Percentiles rank a stretch among this genome's conserved stretches.
Conservation (phyloP, 2,113 vertebrate species). For the Chloropsis cyanopogon region DNA sequence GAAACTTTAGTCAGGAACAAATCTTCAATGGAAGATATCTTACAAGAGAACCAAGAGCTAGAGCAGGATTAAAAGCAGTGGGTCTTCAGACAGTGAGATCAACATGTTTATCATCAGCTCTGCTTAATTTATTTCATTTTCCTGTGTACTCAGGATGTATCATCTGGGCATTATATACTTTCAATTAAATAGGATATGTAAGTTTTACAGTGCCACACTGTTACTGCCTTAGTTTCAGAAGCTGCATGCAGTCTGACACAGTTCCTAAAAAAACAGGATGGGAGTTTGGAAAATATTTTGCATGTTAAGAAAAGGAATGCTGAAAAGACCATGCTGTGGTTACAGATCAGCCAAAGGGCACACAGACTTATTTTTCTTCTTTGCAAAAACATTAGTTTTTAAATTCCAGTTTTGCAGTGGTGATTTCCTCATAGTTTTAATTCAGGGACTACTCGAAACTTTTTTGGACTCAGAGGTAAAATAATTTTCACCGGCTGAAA, state of each 20-base stretch:
- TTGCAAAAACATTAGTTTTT: not conserved
- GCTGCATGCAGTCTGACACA: not conserved
- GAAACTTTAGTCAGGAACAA: not conserved
- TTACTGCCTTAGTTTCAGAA: not conserved
- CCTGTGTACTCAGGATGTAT: not conserved
- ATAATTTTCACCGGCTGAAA: not conserved
- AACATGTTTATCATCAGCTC: not conserved
- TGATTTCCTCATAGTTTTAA: not conserved
- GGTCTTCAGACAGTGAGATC: not conserved
- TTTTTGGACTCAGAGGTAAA: not conserved
- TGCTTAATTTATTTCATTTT: not conserved
- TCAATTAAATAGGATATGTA: not conserved
- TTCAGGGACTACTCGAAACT: not conserved
- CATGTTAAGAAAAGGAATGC: not conserved
- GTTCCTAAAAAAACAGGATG: not conserved
- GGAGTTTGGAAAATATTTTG: not conserved
- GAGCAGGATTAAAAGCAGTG: not conserved
- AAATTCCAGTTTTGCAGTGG: not conserved
- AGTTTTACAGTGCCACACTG: not conserved
- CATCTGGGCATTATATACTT: not conserved
- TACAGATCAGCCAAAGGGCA: not conserved
- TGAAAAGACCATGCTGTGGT: not conserved
- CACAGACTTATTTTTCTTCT: not conserved
- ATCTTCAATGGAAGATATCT: not conserved
- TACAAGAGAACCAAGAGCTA: not conserved